phyloP scores from a whole-genome alignment of 2,888 invertebrate species.

The Cistogaster globosa region DNA sequence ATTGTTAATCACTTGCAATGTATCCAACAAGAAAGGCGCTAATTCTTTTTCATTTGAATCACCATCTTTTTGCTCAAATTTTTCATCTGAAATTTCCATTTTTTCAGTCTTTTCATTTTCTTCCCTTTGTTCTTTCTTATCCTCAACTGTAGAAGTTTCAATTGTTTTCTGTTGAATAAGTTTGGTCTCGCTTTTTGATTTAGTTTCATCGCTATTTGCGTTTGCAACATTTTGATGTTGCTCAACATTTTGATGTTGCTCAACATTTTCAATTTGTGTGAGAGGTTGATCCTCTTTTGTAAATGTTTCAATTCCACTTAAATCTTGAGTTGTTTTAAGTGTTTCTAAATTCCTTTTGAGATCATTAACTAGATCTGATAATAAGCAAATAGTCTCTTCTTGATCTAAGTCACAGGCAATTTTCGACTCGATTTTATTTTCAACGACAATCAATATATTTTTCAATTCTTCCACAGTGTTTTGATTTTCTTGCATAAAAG shows the following conservation, averaged over 20 bases:
- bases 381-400: conserved; percentile 43
- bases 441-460: conserved; percentile 62
- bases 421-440: conserved; percentile 42
- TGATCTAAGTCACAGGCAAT: not conserved
- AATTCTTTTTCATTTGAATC: conserved; percentile 1
- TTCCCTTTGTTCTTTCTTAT: not conserved
- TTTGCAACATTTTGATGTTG: too few species aligned
- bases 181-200: too few species aligned
- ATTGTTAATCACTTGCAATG: conserved; percentile 21
- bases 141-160: too few species aligned
- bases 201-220: too few species aligned
- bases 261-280: too few species aligned
- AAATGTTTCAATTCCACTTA: too few species aligned
- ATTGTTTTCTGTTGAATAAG: too few species aligned
- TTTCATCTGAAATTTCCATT: not conserved
- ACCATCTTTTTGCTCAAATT: too few species aligned
- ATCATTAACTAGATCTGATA: conserved; percentile 41
- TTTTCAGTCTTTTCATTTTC: not conserved
- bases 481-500: conserved; percentile 76
- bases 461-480: conserved; percentile 76
- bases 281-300: too few species aligned
- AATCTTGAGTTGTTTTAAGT: not conserved
- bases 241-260: too few species aligned
- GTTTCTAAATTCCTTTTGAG: conserved; percentile 53
- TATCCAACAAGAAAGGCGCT: not conserved